These are phyloP conservation scores for Myrmecobius fasciatus DNA, from an alignment of 2,113 vertebrate species.

Conservation along the genomic window DNA sequence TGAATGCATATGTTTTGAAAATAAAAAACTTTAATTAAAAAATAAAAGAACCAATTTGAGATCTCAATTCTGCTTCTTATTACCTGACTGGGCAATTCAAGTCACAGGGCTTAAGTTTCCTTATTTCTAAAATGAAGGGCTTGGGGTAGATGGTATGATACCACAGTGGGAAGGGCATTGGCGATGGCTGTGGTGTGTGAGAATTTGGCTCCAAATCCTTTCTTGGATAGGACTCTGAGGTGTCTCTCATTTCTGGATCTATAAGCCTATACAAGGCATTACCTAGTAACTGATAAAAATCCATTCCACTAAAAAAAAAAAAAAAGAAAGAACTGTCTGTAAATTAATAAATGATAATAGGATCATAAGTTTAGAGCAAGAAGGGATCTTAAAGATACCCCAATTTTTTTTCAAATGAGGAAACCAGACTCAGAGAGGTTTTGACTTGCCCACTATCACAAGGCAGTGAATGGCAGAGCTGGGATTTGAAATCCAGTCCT, in stretches of 20 bases:
- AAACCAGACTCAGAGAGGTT: neutral
- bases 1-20: too few species aligned
- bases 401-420: neutral
- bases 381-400: neutral
- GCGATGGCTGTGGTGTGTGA: neutral
- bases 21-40: too few species aligned
- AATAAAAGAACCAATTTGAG: neutral
- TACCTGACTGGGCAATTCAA: neutral
- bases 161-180: neutral
- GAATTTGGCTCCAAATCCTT: neutral
- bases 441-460: neutral
- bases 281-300: neutral
- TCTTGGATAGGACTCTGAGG: neutral
- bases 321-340: neutral
- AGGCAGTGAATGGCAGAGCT: neutral
- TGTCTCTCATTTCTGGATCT: neutral
- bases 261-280: neutral
- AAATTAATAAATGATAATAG: neutral
- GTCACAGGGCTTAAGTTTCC: too few species aligned
- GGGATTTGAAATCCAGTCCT: neutral
- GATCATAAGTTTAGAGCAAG: neutral
- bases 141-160: neutral
- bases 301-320: too few species aligned
- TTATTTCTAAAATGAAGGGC: neutral
- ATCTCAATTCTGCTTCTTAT: neutral